A percentile compares a stretch with the other conserved stretches of the same genome.
These are phyloP conservation scores for Brachyistius frenatus DNA, from an alignment of 2,113 vertebrate genomes.

Conservation along the genomic window DNA sequence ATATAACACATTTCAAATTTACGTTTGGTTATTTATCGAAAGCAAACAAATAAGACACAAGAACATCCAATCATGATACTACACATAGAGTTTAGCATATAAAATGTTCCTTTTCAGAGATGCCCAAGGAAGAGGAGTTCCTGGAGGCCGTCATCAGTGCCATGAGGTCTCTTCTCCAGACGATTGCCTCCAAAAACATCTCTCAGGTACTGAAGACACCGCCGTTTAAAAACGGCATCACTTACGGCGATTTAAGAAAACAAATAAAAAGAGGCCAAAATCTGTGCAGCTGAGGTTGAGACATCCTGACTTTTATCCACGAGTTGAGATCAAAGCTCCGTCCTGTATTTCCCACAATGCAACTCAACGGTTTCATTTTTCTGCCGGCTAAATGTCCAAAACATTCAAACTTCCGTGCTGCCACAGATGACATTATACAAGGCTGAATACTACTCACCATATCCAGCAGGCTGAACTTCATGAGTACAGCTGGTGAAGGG, in stretches of 20 bases:
- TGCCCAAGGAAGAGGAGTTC: conserved; percentile 91
- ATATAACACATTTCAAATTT: neutral
- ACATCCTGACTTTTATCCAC: neutral
- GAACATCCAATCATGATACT: neutral
- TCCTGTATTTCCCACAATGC: neutral
- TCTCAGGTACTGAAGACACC: conserved; percentile 85
- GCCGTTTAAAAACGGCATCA: conserved; percentile 5
- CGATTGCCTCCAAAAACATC: conserved; percentile 93
- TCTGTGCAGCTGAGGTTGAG: neutral
- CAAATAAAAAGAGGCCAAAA: neutral
- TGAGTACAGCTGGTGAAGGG: neutral
- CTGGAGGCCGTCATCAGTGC: conserved; percentile 95
- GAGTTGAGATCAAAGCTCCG: neutral
- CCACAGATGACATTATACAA: neutral
- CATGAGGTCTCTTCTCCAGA: conserved; percentile 93
- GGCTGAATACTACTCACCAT: neutral
- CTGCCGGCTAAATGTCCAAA: neutral
- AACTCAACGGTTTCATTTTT: neutral
- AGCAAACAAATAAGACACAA: neutral
- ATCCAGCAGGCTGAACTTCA: neutral
- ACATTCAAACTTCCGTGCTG: neutral
- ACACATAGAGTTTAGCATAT: neutral
- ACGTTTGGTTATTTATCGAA: neutral
- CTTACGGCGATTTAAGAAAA: neutral
- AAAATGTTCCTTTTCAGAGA: conserved; percentile 81